Evolutionary conservation across 2,797 vertebrate genomes (phyloP).

Genomic region (Lacerta agilis): DNA sequence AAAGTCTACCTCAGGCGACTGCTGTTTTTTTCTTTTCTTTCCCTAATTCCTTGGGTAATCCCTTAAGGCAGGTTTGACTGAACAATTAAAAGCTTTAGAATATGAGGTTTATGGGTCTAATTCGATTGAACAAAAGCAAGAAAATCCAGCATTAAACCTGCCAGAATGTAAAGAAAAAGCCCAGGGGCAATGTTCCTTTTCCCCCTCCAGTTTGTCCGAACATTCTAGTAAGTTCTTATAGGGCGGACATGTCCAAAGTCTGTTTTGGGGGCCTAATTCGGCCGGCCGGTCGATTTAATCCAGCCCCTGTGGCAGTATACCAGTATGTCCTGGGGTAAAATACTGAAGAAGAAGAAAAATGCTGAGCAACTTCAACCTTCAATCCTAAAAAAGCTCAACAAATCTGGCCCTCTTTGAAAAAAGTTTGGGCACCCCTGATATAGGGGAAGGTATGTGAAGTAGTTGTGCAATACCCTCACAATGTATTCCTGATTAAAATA

Average conservation of each 20-base stretch:
- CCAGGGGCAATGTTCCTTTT: constrained; percentile 51
- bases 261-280: too few relatives aligned
- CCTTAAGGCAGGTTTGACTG: constrained; percentile 14
- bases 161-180: constrained; percentile 48
- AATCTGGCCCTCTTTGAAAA: too few relatives aligned
- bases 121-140: constrained; percentile 41
- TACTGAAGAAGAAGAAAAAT: too few relatives aligned
- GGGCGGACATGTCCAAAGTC: not conserved
- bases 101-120: constrained; percentile 30
- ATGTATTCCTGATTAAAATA: not conserved
- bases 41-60: constrained; percentile 1
- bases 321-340: too few relatives aligned
- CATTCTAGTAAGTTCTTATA: constrained; percentile 31
- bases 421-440: not conserved
- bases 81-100: constrained; percentile 31
- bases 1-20: constrained; percentile 13
- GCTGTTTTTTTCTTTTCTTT: constrained; percentile 29
- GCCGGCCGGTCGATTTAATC: fast-evolving
- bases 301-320: too few relatives aligned
- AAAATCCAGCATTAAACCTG: constrained; percentile 37
- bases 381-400: too few relatives aligned
- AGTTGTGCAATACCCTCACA: not conserved
- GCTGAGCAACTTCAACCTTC: too few relatives aligned
- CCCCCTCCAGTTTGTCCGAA: not conserved
- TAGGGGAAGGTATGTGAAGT: constrained; percentile 16